Conservation (phyloP, 1,140 invertebrate species). For the Heterodera carotae region DNA sequence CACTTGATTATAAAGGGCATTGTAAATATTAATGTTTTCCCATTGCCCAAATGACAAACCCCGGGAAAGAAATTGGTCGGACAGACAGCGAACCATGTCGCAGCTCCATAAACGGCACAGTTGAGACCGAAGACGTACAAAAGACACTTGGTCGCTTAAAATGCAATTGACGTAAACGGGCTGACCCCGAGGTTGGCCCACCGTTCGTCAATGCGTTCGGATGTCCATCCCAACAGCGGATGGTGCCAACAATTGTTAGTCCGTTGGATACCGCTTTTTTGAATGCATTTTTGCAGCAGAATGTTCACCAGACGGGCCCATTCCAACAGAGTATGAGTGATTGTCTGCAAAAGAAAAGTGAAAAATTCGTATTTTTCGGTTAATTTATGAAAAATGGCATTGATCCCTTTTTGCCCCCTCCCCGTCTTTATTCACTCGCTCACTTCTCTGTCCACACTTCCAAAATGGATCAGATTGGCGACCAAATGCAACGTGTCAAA, state of each 20-base stretch:
- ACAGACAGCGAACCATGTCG: conserved; percentile 48
- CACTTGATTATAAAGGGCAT: background rate
- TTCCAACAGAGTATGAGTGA: conserved; percentile 49
- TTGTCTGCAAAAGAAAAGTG: conserved; percentile 35
- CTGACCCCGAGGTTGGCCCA: conserved; percentile 26
- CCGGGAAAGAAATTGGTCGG: conserved; percentile 55
- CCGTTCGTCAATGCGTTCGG: conserved; percentile 77
- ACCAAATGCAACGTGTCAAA: conserved; percentile 36
- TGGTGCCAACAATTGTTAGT: conserved; percentile 91
- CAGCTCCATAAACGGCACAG: background rate
- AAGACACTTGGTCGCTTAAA: background rate
- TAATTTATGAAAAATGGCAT: conserved; percentile 6
- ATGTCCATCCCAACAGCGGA: conserved; percentile 94
- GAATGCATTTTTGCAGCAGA: conserved; percentile 31
- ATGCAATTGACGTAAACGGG: no score
- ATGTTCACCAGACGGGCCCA: conserved; percentile 50
- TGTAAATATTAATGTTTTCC: conserved; percentile 59
- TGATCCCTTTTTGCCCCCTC: no score
- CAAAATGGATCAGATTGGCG: conserved; percentile 51
- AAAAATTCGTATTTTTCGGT: conserved; percentile 24
- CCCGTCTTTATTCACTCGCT: no score
- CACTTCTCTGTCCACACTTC: conserved; percentile 44
- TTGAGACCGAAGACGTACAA: background rate
- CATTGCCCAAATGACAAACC: background rate
- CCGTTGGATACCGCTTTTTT: background rate